These are phyloP conservation scores for Microplitis manilae DNA, from an alignment of 2,888 invertebrate species.

Conservation along the genomic window DNA sequence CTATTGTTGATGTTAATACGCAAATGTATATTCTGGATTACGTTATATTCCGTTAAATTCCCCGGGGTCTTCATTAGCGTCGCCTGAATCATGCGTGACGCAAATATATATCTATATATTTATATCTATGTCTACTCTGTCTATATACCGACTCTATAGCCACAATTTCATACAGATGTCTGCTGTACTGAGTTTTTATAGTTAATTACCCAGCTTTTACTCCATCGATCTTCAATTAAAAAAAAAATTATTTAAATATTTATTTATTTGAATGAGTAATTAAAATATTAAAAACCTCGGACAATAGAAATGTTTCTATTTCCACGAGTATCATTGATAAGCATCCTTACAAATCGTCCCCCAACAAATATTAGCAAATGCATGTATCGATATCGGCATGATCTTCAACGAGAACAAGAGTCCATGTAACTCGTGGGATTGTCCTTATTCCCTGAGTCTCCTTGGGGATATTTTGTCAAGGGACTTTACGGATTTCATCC, in stretches of 20 bases:
- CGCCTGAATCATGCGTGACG: conserved; percentile 61
- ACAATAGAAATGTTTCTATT: conserved; percentile 46
- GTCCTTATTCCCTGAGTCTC: conserved; percentile 33
- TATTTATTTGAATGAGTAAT: neutral
- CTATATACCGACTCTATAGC: too few species aligned
- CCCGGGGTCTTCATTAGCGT: conserved; percentile 69
- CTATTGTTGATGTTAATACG: neutral
- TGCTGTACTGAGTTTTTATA: neutral
- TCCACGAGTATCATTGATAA: conserved; percentile 64
- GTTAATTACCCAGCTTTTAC: neutral
- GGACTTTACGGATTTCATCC: conserved; percentile 64
- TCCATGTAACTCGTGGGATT: conserved; percentile 38
- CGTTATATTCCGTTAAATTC: conserved; percentile 49
- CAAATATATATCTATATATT: conserved; percentile 60
- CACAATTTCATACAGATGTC: too few species aligned
- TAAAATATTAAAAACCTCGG: neutral
- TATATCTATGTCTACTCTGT: neutral
- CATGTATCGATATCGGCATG: conserved; percentile 52
- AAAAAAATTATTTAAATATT: neutral
- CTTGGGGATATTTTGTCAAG: conserved; percentile 49
- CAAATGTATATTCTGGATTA: neutral
- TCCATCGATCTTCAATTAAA: neutral
- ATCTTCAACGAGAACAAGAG: conserved; percentile 28
- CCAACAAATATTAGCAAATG: conserved; percentile 10
- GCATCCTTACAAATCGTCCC: conserved; percentile 51